Evolutionary conservation across 2,797 vertebrate genomes (phyloP), one percentile per base, ranked within the genome.

Genomic region (Protonibea diacanthus): DNA sequence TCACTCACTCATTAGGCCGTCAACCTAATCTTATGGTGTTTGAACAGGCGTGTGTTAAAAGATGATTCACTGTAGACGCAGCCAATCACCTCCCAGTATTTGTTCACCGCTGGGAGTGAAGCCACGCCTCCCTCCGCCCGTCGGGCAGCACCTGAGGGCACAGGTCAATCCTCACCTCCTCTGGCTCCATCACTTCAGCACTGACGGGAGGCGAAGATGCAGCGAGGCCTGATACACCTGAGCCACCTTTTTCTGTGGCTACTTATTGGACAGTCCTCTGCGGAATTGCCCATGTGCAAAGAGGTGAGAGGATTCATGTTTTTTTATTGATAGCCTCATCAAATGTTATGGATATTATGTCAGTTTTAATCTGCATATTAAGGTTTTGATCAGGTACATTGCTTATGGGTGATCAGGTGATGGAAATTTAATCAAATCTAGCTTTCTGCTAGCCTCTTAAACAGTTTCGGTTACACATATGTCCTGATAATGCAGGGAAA

Each of bases 271-370:
- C 81, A 38, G 4, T 51, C 79, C 7, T 68, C 82, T 29, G 86
- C 92, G 20, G 95, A 96, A 29, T 62, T 96, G 69, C 96, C 95
- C 49, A 91, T 94, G 84, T 96, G 96, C 79, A 95, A 94, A 90
- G 94, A 95, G 95, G 96, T 96, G 92, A 94, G 95, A 23, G 63
- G 8, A 48, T 42, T 55, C 29, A n/a, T 9, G 13, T 48, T 48
- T 4, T 20, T 71, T 25, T 45, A 13, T 21, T 74, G 5, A 56
- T 44, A 52, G 21, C 33, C 1, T 17, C 48, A 59, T 53, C 3
- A 21, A 21, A 14, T 2, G 45, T 56, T 11, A 29, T 53, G 21
- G 48, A 55, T 55, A 64, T 8, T 33, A 33, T 33, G 7, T 33
- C 33, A 33, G 33, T 33, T 33, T 33, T 38, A 9, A 38, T 38